Percentiles rank a stretch among this genome's conserved stretches.
Evolutionary conservation across 2,797 vertebrate species (phyloP).

Genomic region (Phaenicophaeus curvirostris): DNA sequence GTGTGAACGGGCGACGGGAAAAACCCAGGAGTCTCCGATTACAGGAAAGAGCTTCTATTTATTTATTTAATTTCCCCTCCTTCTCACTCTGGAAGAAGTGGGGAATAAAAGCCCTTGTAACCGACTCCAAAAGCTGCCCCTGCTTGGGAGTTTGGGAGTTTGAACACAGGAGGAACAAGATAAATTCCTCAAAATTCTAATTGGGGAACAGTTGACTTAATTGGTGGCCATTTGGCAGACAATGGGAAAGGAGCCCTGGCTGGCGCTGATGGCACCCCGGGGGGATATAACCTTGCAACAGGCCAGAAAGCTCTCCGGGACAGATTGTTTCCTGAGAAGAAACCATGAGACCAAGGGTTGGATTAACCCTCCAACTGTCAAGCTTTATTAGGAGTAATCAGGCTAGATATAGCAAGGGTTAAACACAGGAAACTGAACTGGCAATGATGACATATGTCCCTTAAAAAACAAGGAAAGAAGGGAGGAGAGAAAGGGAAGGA

Average conservation of each 20-base stretch:
- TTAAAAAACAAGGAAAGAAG: conserved; percentile 7
- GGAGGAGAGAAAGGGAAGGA: background rate
- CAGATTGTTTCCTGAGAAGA: conserved; percentile 94
- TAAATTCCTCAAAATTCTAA: conserved; percentile 97
- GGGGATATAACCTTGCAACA: conserved; percentile 94
- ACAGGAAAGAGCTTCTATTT: conserved; percentile 90
- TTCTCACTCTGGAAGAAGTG: conserved; percentile 46
- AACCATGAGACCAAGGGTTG: conserved; percentile 88
- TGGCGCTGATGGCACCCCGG: conserved; percentile 89
- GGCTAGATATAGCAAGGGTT: conserved; percentile 76
- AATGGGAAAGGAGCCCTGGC: conserved; percentile 92
- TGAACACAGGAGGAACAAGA: conserved; percentile 87
- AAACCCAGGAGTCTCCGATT: conserved; percentile 93
- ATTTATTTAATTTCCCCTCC: conserved; percentile 81
- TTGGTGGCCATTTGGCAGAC: conserved; percentile 98
- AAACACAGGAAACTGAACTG: conserved; percentile 78
- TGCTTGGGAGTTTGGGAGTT: conserved; percentile 86
- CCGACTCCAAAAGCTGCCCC: conserved; percentile 88
- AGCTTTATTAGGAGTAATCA: conserved; percentile 81
- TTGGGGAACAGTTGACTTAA: conserved; percentile 99
- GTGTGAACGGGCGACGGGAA: conserved; percentile 84
- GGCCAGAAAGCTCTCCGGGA: conserved; percentile 88
- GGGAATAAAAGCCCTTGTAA: conserved; percentile 80
- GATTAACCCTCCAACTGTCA: conserved; percentile 85
- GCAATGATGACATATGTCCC: conserved; percentile 72